Base-by-base conservation (phyloP, 30 jellyfish, hydroid and myxozoan genomes). In the Chironex yamaguchii region DNA sequence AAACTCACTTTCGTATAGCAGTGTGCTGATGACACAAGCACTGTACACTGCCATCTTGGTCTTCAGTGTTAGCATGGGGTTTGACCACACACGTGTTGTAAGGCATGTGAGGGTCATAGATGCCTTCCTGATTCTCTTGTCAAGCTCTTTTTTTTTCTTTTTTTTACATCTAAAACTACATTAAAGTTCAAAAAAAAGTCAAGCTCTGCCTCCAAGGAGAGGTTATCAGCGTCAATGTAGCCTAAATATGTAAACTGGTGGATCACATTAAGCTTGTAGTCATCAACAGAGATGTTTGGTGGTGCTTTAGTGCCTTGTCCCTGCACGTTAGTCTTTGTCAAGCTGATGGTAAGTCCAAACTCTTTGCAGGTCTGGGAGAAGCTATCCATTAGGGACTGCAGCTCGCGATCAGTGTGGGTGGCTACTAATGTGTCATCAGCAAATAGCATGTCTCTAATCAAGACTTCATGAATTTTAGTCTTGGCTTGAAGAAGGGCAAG, bases 31-130 rank as follows among this genome's bases (percentile, higher is more conserved):
- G 21, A 53, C 22, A 32, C 28, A 3, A 49, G 14, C 31, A 26
- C 76, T 62, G 76, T 62, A 62, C 53, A 62, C 76, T 26, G 17
- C 30, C 49, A n/a, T 21, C 76, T 62, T 62, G 2, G 76, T 62
- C 14, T 4, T 62, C 52, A 21, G 30, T 29, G n/a, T 62, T 62
- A 49, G 76, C 76, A 62, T 12, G 24, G 28, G 76, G 1, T 62
- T 42, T 2, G 76, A 62, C 31, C 49, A 21, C 76, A 62, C 76
- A 62, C 1, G 3, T 21, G 22, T 6, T 42, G 76, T 62, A 62
- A 3, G 76, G 21, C 22, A 3, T 6, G 22, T 6, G 25, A 54
- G 23, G 11, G 71, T 20, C 22, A 3, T 6, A 20, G 22, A 6
- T 3, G 71, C 71, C 25, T 54, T 54, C 23, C 23, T n/a, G 3